A percentile compares a stretch with the other conserved stretches of the same genome.
Conservation (phyloP, 2,888 invertebrate species). For the Erannis defoliaria region DNA sequence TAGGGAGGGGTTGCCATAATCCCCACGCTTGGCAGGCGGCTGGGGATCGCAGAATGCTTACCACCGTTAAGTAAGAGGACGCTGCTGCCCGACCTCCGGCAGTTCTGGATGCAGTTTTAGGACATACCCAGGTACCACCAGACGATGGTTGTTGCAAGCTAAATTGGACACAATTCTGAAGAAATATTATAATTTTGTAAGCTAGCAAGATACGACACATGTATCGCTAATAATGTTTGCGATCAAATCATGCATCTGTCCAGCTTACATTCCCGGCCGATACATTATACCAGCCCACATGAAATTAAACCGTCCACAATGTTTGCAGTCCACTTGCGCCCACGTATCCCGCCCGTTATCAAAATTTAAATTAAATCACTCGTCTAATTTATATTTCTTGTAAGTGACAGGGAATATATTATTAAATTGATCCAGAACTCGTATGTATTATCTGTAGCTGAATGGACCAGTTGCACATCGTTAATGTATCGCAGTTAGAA, state of each 20-base stretch:
- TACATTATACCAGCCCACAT: slow-evolving; percentile 30
- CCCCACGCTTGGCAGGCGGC: too few relatives aligned
- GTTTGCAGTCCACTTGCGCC: slow-evolving; percentile 21
- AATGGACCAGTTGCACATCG: slow-evolving; percentile 33
- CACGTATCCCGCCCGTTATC: slow-evolving; percentile 33
- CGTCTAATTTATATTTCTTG: slow-evolving; percentile 39
- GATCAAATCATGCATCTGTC: slow-evolving; percentile 19
- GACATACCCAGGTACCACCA: too few relatives aligned
- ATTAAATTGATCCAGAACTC: slow-evolving; percentile 32
- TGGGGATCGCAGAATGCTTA: too few relatives aligned
- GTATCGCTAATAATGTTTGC: not conserved
- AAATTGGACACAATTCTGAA: too few relatives aligned
- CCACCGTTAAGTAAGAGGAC: too few relatives aligned
- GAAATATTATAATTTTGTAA: too few relatives aligned
- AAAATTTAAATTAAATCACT: slow-evolving; percentile 39
- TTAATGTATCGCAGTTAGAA: slow-evolving; percentile 29
- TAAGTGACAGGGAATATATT: slow-evolving; percentile 37
- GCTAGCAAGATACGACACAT: too few relatives aligned
- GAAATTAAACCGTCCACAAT: slow-evolving; percentile 23
- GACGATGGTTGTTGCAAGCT: too few relatives aligned
- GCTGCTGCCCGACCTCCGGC: too few relatives aligned
- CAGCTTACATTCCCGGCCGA: slow-evolving; percentile 12
- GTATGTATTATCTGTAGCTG: not conserved
- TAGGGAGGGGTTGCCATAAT: too few relatives aligned
- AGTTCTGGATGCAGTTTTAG: too few relatives aligned